Evolutionary conservation across 1,140 invertebrate species (phyloP).

Genomic region (silkworm (Bombyx mori)): ASM3026992v2 NC_085112.1:9679501-9680000

Average conservation of each 20-base stretch:
- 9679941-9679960: slow-evolving; percentile 34
- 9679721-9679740: slow-evolving; percentile 27
- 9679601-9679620: no score
- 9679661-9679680: no score
- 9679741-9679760: slow-evolving; percentile 39
- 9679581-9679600: no score
- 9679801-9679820: slow-evolving; percentile 28
- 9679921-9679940: slow-evolving; percentile 23
- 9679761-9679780: slow-evolving; percentile 38
- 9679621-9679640: no score
- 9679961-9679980: slow-evolving; percentile 49
- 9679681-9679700: no score
- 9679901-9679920: slow-evolving; percentile 24
- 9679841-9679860: slow-evolving; percentile 28
- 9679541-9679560: no score
- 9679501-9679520: no score
- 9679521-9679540: no score
- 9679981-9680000: slow-evolving; percentile 24
- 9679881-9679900: slow-evolving; percentile 28
- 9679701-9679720: no score
- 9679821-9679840: slow-evolving; percentile 34
- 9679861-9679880: slow-evolving; percentile 50
- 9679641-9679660: no score
- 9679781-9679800: slow-evolving; percentile 33
- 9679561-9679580: no score